Base-by-base conservation (phyloP, 2,888 invertebrate genomes). In the Slavum lentiscoides region DNA sequence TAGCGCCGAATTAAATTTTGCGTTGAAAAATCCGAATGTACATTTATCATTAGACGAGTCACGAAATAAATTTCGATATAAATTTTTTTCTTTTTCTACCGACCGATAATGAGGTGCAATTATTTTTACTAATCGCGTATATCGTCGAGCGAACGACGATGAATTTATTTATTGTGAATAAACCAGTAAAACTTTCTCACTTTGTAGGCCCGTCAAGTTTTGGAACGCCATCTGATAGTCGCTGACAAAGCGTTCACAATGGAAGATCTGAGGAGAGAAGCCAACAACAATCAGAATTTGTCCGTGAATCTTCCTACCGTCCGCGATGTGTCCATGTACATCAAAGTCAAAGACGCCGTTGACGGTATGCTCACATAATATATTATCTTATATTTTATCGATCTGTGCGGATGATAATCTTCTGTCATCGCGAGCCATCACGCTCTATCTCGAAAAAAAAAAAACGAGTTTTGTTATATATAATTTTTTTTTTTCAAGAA, bases 161-260 rank as follows among this genome's bases (percentile, higher is more conserved):
- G 39, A 17, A 68, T 19, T 30, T 49, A 61, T 23, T 23, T 23
- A 61, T 59, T 49, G 21, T 23, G 23, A n/a, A 1, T 49, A n/a
- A 9, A 64, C 9, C 4, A 30, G 30, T 30, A 30, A 30, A 30
- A 30, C 69, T 37, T 62, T 21, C 13, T 61, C 43, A 6, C 49
- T 11, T 9, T 49, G 64, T 19, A 80, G 77, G 77, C 70, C 8
- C 77, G 77, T 62, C 91, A 92, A 87, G 93, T 96, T 84, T 88
- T 96, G 86, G 94, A 97, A 87, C 90, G 96, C 82, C 97, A 97
- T 88, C 89, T 97, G 83, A 92, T 97, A 66, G 91, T 95, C 83
- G 91, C 93, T 2, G 91, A 93, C 84, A 83, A 83, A 73, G 90
- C 91, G n/a, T 93, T 91, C 86, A 93, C 93, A 82, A 93, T 95